These are phyloP conservation scores for Ooceraea biroi DNA, from an alignment of 1,140 invertebrate genomes.

Conservation along the genomic window DNA sequence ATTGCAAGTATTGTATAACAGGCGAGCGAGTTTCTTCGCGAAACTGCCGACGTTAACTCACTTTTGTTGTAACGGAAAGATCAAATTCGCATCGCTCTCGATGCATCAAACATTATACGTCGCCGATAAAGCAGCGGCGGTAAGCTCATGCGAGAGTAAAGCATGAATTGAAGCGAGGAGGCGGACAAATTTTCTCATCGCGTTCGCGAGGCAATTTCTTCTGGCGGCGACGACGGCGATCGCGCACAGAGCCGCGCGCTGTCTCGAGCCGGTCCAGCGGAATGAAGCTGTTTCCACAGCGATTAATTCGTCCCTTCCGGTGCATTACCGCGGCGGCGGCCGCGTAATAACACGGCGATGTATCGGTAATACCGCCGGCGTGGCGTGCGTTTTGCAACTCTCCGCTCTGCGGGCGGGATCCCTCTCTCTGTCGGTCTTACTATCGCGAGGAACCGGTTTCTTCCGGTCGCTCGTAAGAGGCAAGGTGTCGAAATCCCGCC, in stretches of 20 bases:
- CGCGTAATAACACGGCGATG: constrained; percentile 45
- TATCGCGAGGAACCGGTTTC: constrained; percentile 2
- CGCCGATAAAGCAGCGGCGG: neutral
- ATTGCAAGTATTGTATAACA: neutral
- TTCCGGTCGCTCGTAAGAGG: neutral
- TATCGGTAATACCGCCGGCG: constrained; percentile 26
- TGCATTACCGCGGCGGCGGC: constrained; percentile 39
- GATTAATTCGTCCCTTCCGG: constrained; percentile 58
- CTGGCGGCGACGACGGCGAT: neutral
- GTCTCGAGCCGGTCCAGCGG: constrained; percentile 53
- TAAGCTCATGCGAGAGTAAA: neutral
- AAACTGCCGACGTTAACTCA: neutral
- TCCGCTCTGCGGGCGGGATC: too few relatives aligned
- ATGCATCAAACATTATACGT: constrained; percentile 7
- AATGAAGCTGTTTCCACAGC: constrained; percentile 53
- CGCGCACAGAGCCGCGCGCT: constrained; percentile 50
- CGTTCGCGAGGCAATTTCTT: constrained; percentile 20
- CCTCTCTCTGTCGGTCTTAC: constrained; percentile 20
- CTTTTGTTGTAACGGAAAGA: neutral
- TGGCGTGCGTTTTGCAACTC: constrained; percentile 23
- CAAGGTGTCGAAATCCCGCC: neutral
- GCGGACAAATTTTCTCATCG: neutral
- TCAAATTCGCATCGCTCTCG: neutral
- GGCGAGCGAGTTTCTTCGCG: neutral
- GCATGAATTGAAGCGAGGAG: neutral